Percentiles rank a stretch among this genome's conserved stretches.
These are phyloP conservation scores for Acleris holmiana DNA, from an alignment of 2,888 invertebrate species.

Conservation along the genomic window DNA sequence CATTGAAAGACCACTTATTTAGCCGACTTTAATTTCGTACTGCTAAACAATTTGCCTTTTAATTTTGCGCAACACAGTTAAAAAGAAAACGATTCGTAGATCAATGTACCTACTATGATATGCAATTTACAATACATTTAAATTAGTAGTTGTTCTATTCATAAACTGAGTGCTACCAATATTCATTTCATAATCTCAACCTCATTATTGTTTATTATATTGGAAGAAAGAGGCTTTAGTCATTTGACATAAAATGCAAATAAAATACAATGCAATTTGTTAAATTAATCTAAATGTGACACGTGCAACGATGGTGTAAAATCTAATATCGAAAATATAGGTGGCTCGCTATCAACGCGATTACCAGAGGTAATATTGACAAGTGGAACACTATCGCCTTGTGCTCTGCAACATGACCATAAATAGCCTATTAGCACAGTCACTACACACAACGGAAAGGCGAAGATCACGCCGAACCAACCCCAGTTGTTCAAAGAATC, in stretches of 20 bases:
- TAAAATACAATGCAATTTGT: slow-evolving; percentile 9
- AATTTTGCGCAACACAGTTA: too few relatives aligned
- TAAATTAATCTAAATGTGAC: slow-evolving; percentile 31
- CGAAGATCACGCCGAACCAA: slow-evolving; percentile 59
- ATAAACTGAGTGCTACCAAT: too few relatives aligned
- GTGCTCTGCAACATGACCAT: slow-evolving; percentile 42
- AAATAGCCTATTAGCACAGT: slow-evolving; percentile 55
- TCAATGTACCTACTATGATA: too few relatives aligned
- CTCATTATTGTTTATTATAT: too few relatives aligned
- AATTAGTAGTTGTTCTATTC: too few relatives aligned
- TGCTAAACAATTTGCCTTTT: too few relatives aligned
- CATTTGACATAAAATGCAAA: neutral
- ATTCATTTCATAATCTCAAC: too few relatives aligned
- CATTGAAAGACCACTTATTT: too few relatives aligned
- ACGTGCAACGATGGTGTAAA: slow-evolving; percentile 52
- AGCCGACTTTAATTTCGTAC: too few relatives aligned
- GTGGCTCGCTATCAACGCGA: slow-evolving; percentile 60
- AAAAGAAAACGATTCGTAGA: too few relatives aligned
- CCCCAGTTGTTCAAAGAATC: slow-evolving; percentile 46
- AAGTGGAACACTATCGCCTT: slow-evolving; percentile 58
- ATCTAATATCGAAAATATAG: slow-evolving; percentile 59
- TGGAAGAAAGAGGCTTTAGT: too few relatives aligned
- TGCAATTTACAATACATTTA: too few relatives aligned
- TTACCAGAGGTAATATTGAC: slow-evolving; percentile 54
- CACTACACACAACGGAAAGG: slow-evolving; percentile 52